Evolutionary conservation across 2,797 vertebrate genomes (phyloP), one percentile per base, ranked within the genome.

Genomic region (Pempheris klunzingeri): DNA sequence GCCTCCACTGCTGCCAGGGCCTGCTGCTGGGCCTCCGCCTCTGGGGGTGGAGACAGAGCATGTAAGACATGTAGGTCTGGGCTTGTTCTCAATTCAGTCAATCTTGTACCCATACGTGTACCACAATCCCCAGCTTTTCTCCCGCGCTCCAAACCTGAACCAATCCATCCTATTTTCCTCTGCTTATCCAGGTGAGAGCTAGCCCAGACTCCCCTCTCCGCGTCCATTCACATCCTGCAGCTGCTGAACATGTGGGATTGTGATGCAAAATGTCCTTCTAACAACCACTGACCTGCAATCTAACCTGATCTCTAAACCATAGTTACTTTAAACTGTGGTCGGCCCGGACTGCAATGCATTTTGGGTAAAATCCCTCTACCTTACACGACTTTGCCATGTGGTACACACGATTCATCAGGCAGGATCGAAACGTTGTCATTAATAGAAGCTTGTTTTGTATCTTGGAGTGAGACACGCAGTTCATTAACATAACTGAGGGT

Each of bases 1-100:
- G 90, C 93, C 1, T 80, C 83, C 0, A 95, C 87, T 1, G 87
- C 79, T 0, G 74, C 87, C 20, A 76, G 50, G 2, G 90, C 91
- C 76, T 57, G 80, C 15, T 55, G 80, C 78, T 88, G 90, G 18
- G 8, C 60, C 88, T 93, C 74, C 0, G 39, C 53, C 55, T 93
- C 89, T 89, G 83, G 11, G 71, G 50, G n/a, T 22, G 1, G 30
- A 62, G 1, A 66, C 26, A 39, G 7, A 1, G 30, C 14, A 39
- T 7, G 36, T 20, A 12, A 30, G 4, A 55, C 24, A 14, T 11
- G 2, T 4, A 15, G 28, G 5, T 60, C 5, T 34, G 15, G 22
- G 22, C 18, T 46, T 49, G 12, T 24, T 47, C 50, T 12, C 11
- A 47, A 0, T 59, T 55, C 57, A 65, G 20, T 47, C 0, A 34